Evolutionary conservation across 2,797 vertebrate genomes (phyloP).

Genomic region (Ptychobarbus kaznakovi): DNA sequence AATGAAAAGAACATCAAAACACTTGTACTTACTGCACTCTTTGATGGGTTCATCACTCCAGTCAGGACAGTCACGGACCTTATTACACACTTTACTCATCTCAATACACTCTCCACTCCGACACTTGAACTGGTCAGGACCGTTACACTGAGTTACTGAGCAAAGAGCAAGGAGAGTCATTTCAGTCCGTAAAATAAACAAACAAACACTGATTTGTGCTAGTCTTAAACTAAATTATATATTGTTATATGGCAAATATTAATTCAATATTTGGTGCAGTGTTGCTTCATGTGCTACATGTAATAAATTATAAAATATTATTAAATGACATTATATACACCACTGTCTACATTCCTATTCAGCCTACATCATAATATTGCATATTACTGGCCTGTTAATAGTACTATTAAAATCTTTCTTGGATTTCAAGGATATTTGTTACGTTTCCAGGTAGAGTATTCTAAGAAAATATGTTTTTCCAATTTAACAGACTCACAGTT

Average conservation of each 20-base stretch:
- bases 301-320: background rate
- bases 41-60: slow-evolving; percentile 96
- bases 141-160: slow-evolving; percentile 91
- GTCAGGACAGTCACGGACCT: slow-evolving; percentile 91
- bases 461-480: background rate
- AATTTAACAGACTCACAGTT: slow-evolving; percentile 78
- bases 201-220: background rate
- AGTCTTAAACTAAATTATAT: background rate
- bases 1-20: background rate
- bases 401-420: background rate
- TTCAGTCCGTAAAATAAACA: background rate
- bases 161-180: background rate
- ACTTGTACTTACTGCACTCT: slow-evolving; percentile 89
- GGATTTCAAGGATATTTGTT: background rate
- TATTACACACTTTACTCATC: slow-evolving; percentile 92
- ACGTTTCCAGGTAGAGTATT: background rate
- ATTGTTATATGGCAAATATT: background rate
- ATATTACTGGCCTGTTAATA: background rate
- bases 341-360: background rate
- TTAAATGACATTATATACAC: background rate
- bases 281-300: background rate
- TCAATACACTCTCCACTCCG: slow-evolving; percentile 96
- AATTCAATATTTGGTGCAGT: background rate
- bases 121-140: slow-evolving; percentile 95
- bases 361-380: background rate